Evolutionary conservation across 2,888 invertebrate species (phyloP), one percentile per base, ranked within the genome.

Genomic region (Caenorhabditis sp.): DNA sequence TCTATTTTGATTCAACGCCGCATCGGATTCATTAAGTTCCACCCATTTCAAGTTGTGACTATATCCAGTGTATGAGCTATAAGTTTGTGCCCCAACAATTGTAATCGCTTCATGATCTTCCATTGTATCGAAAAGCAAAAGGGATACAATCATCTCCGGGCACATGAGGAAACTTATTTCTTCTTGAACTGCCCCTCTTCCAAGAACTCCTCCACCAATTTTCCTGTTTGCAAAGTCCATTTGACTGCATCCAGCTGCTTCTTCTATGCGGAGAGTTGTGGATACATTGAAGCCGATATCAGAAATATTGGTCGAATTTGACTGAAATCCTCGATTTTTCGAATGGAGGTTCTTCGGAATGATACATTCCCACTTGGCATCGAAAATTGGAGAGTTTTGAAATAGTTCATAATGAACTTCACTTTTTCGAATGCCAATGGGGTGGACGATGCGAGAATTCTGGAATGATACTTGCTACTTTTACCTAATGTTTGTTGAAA

Each of bases 141-240:
- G 92, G 1, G 94, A 92, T 7, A 94, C 90, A 76, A 99, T 90
- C 84, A 97, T 90, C 89, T 97, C 97, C 0, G 97, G 97, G 87
- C 94, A 95, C 78, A 95, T 93, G 17, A 94, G 91, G 88, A 97
- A 97, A 59, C 96, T 91, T 80, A 99, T 97, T 90, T 99, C 97
- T 89, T 99, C 97, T 89, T 85, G 70, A 0, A 97, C 97, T 88
- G 93, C 93, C 0, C 97, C 97, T 71, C 91, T 90, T 0, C 93
- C 92, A 21, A 97, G 89, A 0, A 97, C 95, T 0, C 97, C 97
- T 1, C 97, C 97, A 0, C 97, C 97, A 8, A 97, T 90, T 87
- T 90, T 78, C 92, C 93, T 94, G 89, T 97, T 96, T 36, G 96
- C 97, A 91, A 97, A 97, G 89, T 97, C 96, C 31, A 95, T 93